Conservation (phyloP, 2,113 vertebrate species). For the Chionomys nivalis region DNA sequence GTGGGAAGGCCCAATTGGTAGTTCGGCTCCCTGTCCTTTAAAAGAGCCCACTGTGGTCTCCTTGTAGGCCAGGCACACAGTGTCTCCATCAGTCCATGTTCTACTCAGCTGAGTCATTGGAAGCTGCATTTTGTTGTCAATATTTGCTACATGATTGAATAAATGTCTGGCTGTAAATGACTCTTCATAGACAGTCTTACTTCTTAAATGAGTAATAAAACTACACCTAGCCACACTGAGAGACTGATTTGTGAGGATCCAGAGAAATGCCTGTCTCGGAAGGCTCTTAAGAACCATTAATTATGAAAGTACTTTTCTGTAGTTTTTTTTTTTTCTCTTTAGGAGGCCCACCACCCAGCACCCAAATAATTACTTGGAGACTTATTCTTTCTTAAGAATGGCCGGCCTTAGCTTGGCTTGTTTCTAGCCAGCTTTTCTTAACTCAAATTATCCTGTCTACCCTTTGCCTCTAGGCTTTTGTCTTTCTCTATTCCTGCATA, state of each 20-base stretch:
- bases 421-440: no score
- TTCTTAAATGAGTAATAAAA: conserved; percentile 97
- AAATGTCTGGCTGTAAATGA: conserved; percentile 94
- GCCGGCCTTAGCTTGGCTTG: no score
- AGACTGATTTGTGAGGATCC: conserved; percentile 93
- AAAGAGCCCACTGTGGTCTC: conserved; percentile 95
- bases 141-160: conserved; percentile 96
- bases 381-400: no score
- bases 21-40: conserved; percentile 96
- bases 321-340: no score
- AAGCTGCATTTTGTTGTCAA: conserved; percentile 95
- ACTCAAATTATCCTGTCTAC: no score
- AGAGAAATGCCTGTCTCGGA: conserved; percentile 95
- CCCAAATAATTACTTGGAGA: no score
- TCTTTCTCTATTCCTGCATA: no score
- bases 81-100: conserved; percentile 97
- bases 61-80: conserved; percentile 95
- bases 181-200: conserved; percentile 93
- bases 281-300: conserved; percentile 92
- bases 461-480: no score
- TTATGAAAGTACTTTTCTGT: neutral
- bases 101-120: conserved; percentile 93
- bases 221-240: conserved; percentile 95
- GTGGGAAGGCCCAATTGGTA: conserved; percentile 94
- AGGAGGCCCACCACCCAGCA: no score